Conservation (phyloP, 2,113 vertebrate species). For the Macroglossus sobrinus region DNA sequence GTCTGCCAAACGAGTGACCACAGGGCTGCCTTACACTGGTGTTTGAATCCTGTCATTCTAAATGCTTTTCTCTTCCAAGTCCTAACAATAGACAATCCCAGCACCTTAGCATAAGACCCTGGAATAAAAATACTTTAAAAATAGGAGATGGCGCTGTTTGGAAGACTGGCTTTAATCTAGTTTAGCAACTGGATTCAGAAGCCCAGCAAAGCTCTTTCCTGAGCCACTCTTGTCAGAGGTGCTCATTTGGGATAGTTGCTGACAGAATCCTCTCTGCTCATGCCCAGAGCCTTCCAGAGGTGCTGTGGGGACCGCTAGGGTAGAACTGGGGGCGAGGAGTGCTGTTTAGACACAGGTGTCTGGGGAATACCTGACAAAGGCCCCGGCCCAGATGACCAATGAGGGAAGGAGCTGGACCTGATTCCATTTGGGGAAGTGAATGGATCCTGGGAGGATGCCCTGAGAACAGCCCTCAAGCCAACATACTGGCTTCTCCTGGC, state of each 20-base stretch:
- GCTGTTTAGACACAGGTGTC: neutral
- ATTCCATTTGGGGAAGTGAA: neutral
- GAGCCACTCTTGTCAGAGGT: rapidly evolving
- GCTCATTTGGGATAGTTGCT: neutral
- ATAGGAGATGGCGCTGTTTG: neutral
- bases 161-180: neutral
- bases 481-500: conserved; percentile 65
- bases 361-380: neutral
- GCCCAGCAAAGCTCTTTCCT: neutral
- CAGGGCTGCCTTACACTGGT: neutral
- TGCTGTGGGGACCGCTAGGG: neutral
- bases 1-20: neutral
- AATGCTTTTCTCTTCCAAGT: neutral
- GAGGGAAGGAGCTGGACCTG: neutral
- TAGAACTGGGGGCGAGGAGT: neutral
- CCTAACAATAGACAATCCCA: neutral
- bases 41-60: neutral
- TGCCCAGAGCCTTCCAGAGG: neutral
- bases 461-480: neutral
- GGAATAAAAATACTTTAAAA: neutral
- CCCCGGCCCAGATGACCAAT: neutral
- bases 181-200: neutral
- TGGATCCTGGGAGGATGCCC: conserved; percentile 55
- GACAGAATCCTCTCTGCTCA: neutral
- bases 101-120: neutral